phyloP scores from a whole-genome alignment of 2,113 vertebrate species.

The Columba livia region DNA sequence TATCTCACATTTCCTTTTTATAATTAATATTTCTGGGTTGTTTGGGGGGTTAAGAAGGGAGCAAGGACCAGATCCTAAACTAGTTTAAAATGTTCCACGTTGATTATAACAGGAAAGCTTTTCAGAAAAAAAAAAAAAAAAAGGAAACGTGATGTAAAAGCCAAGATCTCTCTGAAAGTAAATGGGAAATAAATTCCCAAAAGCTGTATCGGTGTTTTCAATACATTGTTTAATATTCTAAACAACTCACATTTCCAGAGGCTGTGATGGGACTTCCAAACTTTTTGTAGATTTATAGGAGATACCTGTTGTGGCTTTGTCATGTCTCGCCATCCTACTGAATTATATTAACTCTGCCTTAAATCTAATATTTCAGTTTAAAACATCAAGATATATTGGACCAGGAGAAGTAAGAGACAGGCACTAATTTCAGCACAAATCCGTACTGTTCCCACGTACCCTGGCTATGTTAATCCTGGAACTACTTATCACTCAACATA shows the following conservation, averaged over 20 bases:
- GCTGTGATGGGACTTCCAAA: neutral
- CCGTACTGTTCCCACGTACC: neutral
- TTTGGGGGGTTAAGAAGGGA: neutral
- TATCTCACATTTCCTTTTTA: neutral
- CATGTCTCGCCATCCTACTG: neutral
- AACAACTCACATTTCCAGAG: neutral
- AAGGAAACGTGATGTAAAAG: neutral
- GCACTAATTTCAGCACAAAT: conserved; percentile 21
- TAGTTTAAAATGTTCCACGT: neutral
- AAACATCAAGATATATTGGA: neutral
- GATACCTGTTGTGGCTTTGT: neutral
- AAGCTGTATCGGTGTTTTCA: neutral
- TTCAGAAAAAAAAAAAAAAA: neutral
- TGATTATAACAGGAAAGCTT: neutral
- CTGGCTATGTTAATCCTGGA: conserved; percentile 10
- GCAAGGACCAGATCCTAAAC: neutral
- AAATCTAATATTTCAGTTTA: neutral
- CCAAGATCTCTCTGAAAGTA: neutral
- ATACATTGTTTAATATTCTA: neutral
- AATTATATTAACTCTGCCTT: neutral
- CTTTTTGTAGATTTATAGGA: neutral
- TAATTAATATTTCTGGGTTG: neutral
- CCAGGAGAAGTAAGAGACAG: neutral
- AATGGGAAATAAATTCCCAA: neutral
- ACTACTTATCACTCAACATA: neutral